phyloP scores from a whole-genome alignment of 2,888 invertebrate species.

The Halictus quadricinctus region DNA sequence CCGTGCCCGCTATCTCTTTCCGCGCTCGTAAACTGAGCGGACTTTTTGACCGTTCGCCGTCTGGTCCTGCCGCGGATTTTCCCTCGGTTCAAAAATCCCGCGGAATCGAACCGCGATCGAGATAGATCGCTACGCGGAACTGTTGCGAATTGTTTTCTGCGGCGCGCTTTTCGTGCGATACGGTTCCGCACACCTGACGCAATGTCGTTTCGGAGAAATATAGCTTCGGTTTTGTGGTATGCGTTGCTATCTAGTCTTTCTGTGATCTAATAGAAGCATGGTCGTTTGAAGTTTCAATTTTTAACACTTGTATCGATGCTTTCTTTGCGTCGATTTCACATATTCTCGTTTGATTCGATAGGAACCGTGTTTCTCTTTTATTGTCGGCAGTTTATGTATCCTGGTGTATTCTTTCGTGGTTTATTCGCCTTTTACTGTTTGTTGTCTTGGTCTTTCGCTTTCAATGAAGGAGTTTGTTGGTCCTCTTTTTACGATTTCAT shows the following conservation, averaged over 20 bases:
- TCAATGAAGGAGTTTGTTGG: too few relatives aligned
- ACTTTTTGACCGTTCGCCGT: background rate
- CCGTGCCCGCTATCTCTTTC: background rate
- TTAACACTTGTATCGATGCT: background rate
- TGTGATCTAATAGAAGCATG: background rate
- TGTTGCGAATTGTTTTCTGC: conserved; percentile 21
- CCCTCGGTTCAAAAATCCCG: background rate
- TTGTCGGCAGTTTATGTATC: too few relatives aligned
- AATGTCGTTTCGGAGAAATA: background rate
- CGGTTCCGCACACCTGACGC: background rate
- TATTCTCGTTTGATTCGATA: too few relatives aligned
- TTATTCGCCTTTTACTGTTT: too few relatives aligned
- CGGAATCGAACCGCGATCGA: conserved; percentile 3
- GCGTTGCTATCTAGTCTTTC: background rate
- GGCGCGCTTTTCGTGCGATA: conserved; percentile 28
- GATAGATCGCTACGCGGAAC: conserved; percentile 14
- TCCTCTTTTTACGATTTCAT: too few relatives aligned
- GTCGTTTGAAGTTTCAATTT: background rate
- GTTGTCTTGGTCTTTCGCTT: too few relatives aligned
- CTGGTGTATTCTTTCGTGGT: too few relatives aligned
- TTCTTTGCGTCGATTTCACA: background rate
- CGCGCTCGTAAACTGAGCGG: conserved; percentile 34
- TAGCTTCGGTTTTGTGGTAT: background rate
- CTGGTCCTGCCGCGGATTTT: background rate
- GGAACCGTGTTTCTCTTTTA: too few relatives aligned